Conservation (phyloP, 64 coral and sea anemone species). For the Exaiptasia diaphana region DNA sequence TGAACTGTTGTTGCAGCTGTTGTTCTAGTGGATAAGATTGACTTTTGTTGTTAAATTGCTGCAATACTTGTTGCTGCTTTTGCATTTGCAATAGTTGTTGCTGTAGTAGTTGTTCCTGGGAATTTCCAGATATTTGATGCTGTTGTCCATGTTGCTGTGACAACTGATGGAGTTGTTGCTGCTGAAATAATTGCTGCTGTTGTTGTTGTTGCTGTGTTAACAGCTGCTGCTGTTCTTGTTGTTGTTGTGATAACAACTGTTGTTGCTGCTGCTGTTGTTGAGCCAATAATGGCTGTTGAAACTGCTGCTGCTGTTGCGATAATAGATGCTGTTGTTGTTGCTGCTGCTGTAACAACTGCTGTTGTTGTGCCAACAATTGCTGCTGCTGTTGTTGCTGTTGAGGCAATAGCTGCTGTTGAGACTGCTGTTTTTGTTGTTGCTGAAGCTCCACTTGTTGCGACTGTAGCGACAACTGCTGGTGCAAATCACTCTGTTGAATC, state of each 20-base stretch:
- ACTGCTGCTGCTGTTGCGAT: background rate
- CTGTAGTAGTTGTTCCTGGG: constrained; percentile 1
- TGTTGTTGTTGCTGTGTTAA: background rate
- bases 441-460: background rate
- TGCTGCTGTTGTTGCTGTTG: background rate
- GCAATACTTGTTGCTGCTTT: background rate
- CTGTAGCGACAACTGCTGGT: background rate
- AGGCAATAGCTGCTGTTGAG: background rate
- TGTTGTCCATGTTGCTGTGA: background rate
- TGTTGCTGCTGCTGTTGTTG: constrained; percentile 17
- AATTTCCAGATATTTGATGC: background rate
- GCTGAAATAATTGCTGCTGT: constrained; percentile 14
- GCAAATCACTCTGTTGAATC: background rate
- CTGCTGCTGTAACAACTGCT: constrained; percentile 18
- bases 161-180: constrained; percentile 4
- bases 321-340: constrained; percentile 2
- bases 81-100: background rate
- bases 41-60: background rate
- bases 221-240: background rate
- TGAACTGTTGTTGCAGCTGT: constrained; percentile 28
- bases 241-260: background rate
- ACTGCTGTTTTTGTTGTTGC: constrained; percentile 10
- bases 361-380: background rate
- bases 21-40: constrained; percentile 9
- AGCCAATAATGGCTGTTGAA: no score